Conservation (phyloP, 92 coral and sea anemone species). For the Hydrozoanthus gracilis region DNA sequence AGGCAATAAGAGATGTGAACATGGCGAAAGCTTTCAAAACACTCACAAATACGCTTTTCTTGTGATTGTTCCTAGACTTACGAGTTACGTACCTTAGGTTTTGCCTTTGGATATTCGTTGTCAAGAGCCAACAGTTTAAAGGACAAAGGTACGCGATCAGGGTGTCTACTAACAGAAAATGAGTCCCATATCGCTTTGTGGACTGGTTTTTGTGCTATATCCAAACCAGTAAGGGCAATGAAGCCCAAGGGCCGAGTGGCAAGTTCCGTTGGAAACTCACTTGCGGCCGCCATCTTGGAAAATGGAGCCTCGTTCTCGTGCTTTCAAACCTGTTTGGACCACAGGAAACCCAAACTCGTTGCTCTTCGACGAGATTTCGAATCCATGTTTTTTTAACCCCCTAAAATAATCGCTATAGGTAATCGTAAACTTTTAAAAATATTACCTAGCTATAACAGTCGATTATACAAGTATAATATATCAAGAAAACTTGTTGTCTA, state of each 20-base stretch:
- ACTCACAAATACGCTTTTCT: not conserved
- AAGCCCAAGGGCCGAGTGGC: slow-evolving; percentile 95
- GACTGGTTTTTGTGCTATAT: slow-evolving; percentile 71
- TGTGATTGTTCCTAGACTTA: not conserved
- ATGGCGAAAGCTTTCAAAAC: too few relatives aligned
- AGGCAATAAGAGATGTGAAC: too few relatives aligned
- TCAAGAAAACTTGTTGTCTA: too few relatives aligned
- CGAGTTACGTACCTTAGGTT: slow-evolving; percentile 72
- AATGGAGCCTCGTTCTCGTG: slow-evolving; percentile 5
- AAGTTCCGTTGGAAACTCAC: slow-evolving; percentile 94
- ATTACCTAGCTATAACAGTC: too few relatives aligned
- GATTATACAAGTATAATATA: too few relatives aligned
- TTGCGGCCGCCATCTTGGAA: slow-evolving; percentile 98
- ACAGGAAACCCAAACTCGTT: too few relatives aligned
- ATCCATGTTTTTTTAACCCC: too few relatives aligned
- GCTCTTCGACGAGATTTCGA: too few relatives aligned
- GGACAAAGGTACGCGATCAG: slow-evolving; percentile 91
- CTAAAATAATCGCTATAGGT: too few relatives aligned
- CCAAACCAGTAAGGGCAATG: slow-evolving; percentile 91
- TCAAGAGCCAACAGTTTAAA: slow-evolving; percentile 83
- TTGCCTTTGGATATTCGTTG: slow-evolving; percentile 90
- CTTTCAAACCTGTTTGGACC: too few relatives aligned
- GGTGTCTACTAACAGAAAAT: slow-evolving; percentile 87
- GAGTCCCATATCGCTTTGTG: slow-evolving; percentile 99
- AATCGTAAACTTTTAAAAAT: too few relatives aligned